A percentile compares a stretch with the other conserved stretches of the same genome.
Evolutionary conservation across 2,113 vertebrate genomes (phyloP).

Genomic region (Mungos mungo): DNA sequence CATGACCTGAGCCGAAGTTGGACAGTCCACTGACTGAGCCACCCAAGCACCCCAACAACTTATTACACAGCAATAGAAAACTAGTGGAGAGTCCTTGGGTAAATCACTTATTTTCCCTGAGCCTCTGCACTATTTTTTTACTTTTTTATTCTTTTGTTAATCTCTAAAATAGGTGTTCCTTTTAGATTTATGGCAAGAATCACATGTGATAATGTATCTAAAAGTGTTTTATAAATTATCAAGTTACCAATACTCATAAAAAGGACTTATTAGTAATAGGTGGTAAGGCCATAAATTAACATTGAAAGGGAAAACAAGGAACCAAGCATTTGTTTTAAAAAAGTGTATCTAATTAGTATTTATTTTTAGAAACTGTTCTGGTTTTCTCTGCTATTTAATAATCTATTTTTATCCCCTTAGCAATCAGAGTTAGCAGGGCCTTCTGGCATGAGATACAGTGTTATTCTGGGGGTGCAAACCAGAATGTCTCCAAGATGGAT

Average conservation of each 20-base stretch:
- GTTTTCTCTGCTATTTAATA: conserved; percentile 62
- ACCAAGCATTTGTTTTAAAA: conserved; percentile 60
- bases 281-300: conserved; percentile 39
- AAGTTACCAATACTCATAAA: conserved; percentile 27
- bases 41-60: no score
- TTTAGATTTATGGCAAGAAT: not conserved
- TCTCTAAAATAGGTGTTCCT: conserved; percentile 33
- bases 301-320: conserved; percentile 47
- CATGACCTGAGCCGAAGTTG: no score
- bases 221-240: conserved; percentile 57
- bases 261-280: conserved; percentile 50
- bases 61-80: not conserved
- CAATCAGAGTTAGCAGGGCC: conserved; percentile 58
- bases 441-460: conserved; percentile 12
- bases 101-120: not conserved
- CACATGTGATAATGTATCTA: not conserved
- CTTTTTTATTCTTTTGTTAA: not conserved
- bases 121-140: not conserved
- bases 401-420: conserved; percentile 55
- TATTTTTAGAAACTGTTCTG: conserved; percentile 73
- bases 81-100: not conserved
- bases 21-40: no score
- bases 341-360: conserved; percentile 57
- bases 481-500: conserved; percentile 16
- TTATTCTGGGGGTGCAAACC: conserved; percentile 38